phyloP scores from a whole-genome alignment of 2,797 vertebrate genomes.

The Adrianichthys oophorus region DNA sequence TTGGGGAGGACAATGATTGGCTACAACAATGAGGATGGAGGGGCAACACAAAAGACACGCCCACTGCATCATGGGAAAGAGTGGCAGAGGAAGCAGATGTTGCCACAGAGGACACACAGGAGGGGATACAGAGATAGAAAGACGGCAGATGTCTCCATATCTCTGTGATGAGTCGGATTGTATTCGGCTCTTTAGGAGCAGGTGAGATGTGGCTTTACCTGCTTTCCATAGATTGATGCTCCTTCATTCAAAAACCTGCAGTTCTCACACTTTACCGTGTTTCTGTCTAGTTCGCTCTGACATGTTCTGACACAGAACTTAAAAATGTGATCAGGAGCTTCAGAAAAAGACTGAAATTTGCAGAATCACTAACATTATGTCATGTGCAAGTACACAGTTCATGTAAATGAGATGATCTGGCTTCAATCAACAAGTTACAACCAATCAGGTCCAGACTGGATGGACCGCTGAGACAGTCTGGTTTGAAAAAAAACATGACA shows the following conservation, averaged over 20 bases:
- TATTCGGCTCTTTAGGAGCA: slow-evolving; percentile 36
- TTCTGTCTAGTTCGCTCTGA: slow-evolving; percentile 1
- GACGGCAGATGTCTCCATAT: slow-evolving; percentile 52
- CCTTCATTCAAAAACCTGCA: slow-evolving; percentile 9
- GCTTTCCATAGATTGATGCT: slow-evolving; percentile 13
- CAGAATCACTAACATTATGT: neutral
- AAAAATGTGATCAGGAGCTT: slow-evolving; percentile 1
- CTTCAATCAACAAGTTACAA: neutral
- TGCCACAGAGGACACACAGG: slow-evolving; percentile 76
- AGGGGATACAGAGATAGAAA: slow-evolving; percentile 46
- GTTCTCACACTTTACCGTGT: slow-evolving; percentile 11
- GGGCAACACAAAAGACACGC: slow-evolving; percentile 89
- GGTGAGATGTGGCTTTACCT: slow-evolving; percentile 52
- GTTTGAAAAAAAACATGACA: neutral
- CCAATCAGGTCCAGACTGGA: neutral
- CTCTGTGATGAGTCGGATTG: slow-evolving; percentile 22
- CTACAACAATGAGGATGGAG: slow-evolving; percentile 85
- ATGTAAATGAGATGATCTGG: neutral
- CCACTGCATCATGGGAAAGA: slow-evolving; percentile 91
- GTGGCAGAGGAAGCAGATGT: slow-evolving; percentile 96
- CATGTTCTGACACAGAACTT: slow-evolving; percentile 1
- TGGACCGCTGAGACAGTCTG: neutral
- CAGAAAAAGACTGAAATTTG: slow-evolving; percentile 3
- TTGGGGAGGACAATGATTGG: slow-evolving; percentile 88
- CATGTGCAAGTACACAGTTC: neutral